Base-by-base conservation (phyloP, 1,140 invertebrate genomes). In the Phocides pigmalion region DNA sequence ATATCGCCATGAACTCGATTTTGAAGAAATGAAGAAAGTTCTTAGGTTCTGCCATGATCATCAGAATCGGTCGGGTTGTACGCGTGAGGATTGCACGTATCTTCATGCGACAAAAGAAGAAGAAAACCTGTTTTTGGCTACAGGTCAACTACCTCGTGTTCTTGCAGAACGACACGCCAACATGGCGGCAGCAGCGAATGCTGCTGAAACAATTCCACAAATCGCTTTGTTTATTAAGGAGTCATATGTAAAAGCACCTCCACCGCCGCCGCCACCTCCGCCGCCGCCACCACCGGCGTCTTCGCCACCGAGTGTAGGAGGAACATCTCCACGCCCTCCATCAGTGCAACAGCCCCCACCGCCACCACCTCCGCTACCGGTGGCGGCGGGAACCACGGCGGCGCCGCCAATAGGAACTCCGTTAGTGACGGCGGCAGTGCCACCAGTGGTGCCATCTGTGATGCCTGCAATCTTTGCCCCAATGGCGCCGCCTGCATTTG, bases 11-110 rank as follows among this genome's bases (percentile, higher is more conserved):
- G 75, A 81, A 25, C 53, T 84, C 2, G 76, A 80, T 39, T 64
- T 82, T n/a, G 76, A 85, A 16, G 71, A 66, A 44, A 82, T 87
- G 81, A 85, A 84, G 78, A 74, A 73, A 8, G 76, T 75, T 12
- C 37, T 89, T 12, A 77, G 72, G 44, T 89, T 89, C 37, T 89
- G 86, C 49, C 82, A 83, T 61, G 80, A 89, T 47, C 79, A 69
- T 61, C 86, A 89, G 63, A 89, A 89, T 51, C 68, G 68, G 32
- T 53, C 67, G 17, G 79, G 76, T 12, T 89, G 84, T 56, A 65
- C 42, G 1, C 67, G 84, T 12, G 71, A 75, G 54, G 73, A 72
- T 58, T 89, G 86, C 50, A 83, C 74, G 0, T 89, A 79, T 50
- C 62, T 89, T 11, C 86, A 89, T 49, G 59, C 79, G 3, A 76